Evolutionary conservation across 2,797 vertebrate species (phyloP), one percentile per base, ranked within the genome.

Genomic region (Anas capensis): DNA sequence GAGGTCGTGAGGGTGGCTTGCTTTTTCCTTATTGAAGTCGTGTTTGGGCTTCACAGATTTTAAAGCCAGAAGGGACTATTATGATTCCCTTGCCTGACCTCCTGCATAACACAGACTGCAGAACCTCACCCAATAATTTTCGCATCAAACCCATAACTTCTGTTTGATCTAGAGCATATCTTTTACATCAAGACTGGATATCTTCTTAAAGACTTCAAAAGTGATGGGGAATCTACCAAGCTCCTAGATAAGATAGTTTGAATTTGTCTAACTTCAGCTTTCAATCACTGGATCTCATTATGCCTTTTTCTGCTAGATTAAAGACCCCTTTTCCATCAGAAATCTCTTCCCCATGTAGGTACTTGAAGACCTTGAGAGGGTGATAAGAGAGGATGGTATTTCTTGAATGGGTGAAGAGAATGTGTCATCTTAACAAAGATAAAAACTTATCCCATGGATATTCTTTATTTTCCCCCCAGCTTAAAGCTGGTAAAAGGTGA

Each of bases 181-280:
- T 97, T 96, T 96, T 96, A 97, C 93, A 96, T 97, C 94, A 96
- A 97, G 96, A 97, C 96, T 96, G 94, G 96, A 80, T 96, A 96
- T 95, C 94, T 95, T 96, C 95, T 97, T 96, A 95, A 93, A 96
- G 96, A 96, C 95, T 96, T 96, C 95, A 97, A 97, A 97, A 96
- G 92, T 95, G 95, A 96, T 96, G 94, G 95, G 86, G 93, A 95
- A 96, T 96, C 96, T 95, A 97, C 92, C 90, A 96, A 91, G 95
- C 88, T 94, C 90, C 93, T 82, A 94, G 95, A 97, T 96, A 96
- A 95, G 92, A 95, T 90, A 96, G 96, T 94, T 91, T 95, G 96
- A 97, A 96, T 96, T 95, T 97, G 96, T 97, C 95, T 97, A 96
- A 96, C 95, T 96, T 95, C 96, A 89, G 91, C 96, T 95, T 96